Evolutionary conservation across 2,888 invertebrate species (phyloP).

Genomic region (Pinctada fucata): DNA sequence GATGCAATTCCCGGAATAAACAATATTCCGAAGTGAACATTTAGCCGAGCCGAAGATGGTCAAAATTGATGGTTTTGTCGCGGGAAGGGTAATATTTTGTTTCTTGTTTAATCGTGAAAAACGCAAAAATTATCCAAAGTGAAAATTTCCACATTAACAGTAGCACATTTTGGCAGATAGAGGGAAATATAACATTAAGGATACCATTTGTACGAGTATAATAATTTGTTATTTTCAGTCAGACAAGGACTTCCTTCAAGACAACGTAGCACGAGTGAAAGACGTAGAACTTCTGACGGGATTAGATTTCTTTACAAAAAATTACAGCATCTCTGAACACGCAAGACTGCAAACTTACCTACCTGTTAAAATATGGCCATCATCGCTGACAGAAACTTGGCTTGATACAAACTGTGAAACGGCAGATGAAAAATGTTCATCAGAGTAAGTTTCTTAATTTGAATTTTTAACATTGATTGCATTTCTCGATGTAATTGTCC

Average conservation of each 20-base stretch:
- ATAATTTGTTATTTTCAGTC: too few species aligned
- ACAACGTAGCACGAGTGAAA: constrained; percentile 64
- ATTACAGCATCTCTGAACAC: constrained; percentile 29
- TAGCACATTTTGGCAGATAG: too few species aligned
- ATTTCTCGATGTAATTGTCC: neutral
- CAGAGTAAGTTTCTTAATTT: constrained; percentile 11
- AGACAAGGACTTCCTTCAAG: constrained; percentile 54
- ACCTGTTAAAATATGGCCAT: constrained; percentile 51
- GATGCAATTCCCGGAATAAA: too few species aligned
- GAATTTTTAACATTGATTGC: neutral
- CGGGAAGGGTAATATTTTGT: too few species aligned
- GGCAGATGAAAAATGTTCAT: constrained; percentile 8
- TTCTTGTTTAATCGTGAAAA: too few species aligned
- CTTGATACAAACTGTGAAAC: constrained; percentile 30
- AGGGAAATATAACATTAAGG: too few species aligned
- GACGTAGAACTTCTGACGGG: constrained; percentile 71
- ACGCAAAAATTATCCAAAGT: too few species aligned
- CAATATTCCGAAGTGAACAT: too few species aligned
- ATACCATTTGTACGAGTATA: too few species aligned
- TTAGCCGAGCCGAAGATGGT: too few species aligned
- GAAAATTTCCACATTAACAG: too few species aligned
- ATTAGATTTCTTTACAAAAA: constrained; percentile 53
- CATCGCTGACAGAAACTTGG: constrained; percentile 23
- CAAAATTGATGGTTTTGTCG: too few species aligned
- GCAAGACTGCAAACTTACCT: constrained; percentile 52